These are phyloP conservation scores for Chloromyia formosa DNA, from an alignment of 2,888 invertebrate genomes.

Conservation along the genomic window DNA sequence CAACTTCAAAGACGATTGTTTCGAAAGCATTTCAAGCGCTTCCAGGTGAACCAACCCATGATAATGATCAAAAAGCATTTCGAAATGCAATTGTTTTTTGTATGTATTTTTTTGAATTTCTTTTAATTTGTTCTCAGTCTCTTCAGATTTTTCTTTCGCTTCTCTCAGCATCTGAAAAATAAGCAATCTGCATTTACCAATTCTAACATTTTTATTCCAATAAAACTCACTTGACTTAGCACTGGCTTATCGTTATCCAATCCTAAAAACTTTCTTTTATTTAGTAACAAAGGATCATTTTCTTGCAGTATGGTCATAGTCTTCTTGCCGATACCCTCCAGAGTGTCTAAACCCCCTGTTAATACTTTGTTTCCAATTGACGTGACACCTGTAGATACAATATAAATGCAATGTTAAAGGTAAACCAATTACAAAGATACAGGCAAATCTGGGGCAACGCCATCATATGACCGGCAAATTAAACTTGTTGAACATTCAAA, in stretches of 20 bases:
- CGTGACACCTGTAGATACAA: conserved; percentile 55
- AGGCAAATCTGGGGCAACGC: too few species aligned
- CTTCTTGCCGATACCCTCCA: conserved; percentile 93
- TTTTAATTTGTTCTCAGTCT: conserved; percentile 58
- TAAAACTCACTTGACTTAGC: conserved; percentile 55
- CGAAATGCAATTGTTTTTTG: conserved; percentile 72
- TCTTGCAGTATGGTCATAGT: conserved; percentile 94
- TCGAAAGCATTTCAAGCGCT: conserved; percentile 89
- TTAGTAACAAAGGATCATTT: conserved; percentile 87
- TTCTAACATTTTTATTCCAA: too few species aligned
- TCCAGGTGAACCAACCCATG: conserved; percentile 90
- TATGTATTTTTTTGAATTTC: conserved; percentile 57
- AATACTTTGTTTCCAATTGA: conserved; percentile 75
- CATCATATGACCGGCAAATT: too few species aligned
- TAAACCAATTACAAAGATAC: too few species aligned
- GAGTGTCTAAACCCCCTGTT: conserved; percentile 82
- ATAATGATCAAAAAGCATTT: conserved; percentile 85
- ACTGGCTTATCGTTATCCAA: conserved; percentile 59
- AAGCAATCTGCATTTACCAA: not conserved
- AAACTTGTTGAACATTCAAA: too few species aligned
- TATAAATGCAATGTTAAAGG: too few species aligned
- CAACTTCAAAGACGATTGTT: conserved; percentile 79
- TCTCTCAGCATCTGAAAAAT: conserved; percentile 68
- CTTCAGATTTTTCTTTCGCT: conserved; percentile 73
- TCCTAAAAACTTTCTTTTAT: conserved; percentile 67